Evolutionary conservation across 2,113 vertebrate genomes (phyloP).

Genomic region (Rhinoderma darwinii): DNA sequence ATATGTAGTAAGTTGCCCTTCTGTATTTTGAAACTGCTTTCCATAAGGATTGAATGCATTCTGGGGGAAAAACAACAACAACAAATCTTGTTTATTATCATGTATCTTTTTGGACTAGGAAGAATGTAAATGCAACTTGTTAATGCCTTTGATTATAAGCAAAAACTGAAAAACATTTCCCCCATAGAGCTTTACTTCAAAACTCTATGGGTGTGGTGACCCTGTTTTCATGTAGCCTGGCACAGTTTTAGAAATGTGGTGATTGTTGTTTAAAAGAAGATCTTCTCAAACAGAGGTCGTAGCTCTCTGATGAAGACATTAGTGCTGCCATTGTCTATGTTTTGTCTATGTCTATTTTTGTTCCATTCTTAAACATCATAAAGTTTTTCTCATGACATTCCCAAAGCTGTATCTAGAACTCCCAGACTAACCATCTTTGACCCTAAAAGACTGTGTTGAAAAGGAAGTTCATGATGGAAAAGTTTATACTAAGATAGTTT

Average conservation of each 20-base stretch:
- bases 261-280: slow-evolving; percentile 5
- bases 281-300: slow-evolving; percentile 32
- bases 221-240: not conserved
- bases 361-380: slow-evolving; percentile 52
- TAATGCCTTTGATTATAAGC: slow-evolving; percentile 66
- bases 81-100: slow-evolving; percentile 65
- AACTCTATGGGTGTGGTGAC: not conserved
- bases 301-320: slow-evolving; percentile 7
- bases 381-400: slow-evolving; percentile 62
- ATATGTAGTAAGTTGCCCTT: too few species aligned
- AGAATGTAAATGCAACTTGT: slow-evolving; percentile 60
- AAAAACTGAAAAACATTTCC: slow-evolving; percentile 46
- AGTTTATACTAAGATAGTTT: not conserved
- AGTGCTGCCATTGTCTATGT: slow-evolving; percentile 32
- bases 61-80: slow-evolving; percentile 64
- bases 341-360: slow-evolving; percentile 63
- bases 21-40: not conserved
- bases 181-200: not conserved
- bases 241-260: slow-evolving; percentile 35
- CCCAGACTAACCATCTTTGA: slow-evolving; percentile 28
- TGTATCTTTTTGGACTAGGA: slow-evolving; percentile 64
- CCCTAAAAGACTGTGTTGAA: not conserved
- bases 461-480: not conserved
- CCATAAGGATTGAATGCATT: slow-evolving; percentile 48
- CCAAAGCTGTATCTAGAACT: slow-evolving; percentile 21